Conservation (phyloP, 1,140 invertebrate genomes). For the Diachasmimorpha longicaudata region DNA sequence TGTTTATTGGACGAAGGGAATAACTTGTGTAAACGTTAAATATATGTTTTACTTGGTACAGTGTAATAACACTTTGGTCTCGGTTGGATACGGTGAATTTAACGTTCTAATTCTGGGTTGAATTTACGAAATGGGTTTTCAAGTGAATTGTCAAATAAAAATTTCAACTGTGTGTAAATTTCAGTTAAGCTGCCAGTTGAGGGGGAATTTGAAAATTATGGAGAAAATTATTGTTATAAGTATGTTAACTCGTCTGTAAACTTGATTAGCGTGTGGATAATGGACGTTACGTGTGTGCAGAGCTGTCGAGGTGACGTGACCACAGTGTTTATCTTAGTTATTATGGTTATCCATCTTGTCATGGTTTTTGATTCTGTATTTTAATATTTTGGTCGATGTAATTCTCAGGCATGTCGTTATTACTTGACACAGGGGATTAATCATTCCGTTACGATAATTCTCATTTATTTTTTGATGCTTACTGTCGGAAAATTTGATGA, state of each 20-base stretch:
- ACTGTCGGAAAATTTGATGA: no score
- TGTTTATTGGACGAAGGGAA: background rate
- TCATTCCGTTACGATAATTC: no score
- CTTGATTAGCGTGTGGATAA: background rate
- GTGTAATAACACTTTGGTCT: background rate
- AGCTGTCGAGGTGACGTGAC: background rate
- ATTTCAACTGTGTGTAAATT: background rate
- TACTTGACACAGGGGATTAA: no score
- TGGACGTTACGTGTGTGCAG: background rate
- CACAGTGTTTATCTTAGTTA: background rate
- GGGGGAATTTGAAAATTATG: background rate
- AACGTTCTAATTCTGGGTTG: background rate
- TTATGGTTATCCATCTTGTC: background rate
- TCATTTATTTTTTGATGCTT: no score
- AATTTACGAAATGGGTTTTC: background rate
- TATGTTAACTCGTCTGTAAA: background rate
- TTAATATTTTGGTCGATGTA: background rate
- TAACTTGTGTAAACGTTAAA: background rate
- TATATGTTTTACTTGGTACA: background rate
- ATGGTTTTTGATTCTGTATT: background rate
- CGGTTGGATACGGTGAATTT: background rate
- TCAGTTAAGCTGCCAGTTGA: background rate
- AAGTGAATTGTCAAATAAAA: background rate
- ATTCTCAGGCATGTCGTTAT: no score
- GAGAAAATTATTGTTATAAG: background rate